Evolutionary conservation across 2,113 vertebrate species (phyloP), one percentile per base, ranked within the genome.

Genomic region (Corythaeola cristata): DNA sequence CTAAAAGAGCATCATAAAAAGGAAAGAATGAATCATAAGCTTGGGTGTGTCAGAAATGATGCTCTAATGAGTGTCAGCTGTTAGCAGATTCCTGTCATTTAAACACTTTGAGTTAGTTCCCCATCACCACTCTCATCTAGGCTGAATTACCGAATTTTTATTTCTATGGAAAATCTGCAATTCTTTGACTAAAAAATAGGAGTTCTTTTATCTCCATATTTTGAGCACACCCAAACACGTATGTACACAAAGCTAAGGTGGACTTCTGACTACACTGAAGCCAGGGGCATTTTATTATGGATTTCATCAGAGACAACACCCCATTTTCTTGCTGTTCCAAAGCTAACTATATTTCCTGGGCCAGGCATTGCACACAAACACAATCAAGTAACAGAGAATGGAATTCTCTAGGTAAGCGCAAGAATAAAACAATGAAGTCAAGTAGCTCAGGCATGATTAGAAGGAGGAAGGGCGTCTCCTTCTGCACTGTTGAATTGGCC

Each of bases 341-440:
- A 47, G 32, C 32, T 80, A 83, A 37, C 23, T 85, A 0, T 39
- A 64, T 89, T 93, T 89, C 78, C 47, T 62, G 52, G 37, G 8
- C 60, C 52, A 87, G 47, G 63, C 49, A 47, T 27, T 75, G 32
- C 44, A 39, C 9, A 55, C 8, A 64, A 89, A 64, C 44, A 66
- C 26, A 71, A 37, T 14, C 27, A 90, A 84, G 60, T 49, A 77
- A n/a, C 41, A 74, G 62, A 82, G 32, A 16, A 68, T 71, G 28
- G 45, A 81, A 85, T 72, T 71, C 26, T 60, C 47, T 64, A 24
- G 55, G 74, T 33, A 95, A 90, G 45, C 2, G 1, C 45, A 59
- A 76, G 66, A 94, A 92, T 88, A 71, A 95, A 89, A 86, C 86
- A 93, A 80, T 56, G 69, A 89, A 86, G 50, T 47, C 47, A 88